A percentile compares a stretch with the other conserved stretches of the same genome.
phyloP scores from a whole-genome alignment of 2,888 invertebrate species.

The Drosophila anomelani region DNA sequence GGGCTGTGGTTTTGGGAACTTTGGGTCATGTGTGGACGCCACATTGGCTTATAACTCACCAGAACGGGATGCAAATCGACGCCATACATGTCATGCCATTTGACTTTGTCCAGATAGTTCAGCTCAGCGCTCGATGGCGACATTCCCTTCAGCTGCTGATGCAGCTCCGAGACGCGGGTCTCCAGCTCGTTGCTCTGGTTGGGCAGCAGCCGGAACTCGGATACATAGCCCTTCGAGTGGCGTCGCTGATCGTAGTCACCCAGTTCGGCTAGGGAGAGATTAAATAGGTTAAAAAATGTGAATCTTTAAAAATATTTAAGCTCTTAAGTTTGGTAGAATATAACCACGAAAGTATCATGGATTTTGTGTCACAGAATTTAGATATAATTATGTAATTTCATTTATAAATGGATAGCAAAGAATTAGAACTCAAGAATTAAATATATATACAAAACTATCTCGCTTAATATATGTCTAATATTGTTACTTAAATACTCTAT shows the following conservation, averaged over 20 bases:
- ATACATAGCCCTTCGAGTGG: constrained; percentile 95
- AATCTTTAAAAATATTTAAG: background rate
- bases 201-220: constrained; percentile 96
- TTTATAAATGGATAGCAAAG: background rate
- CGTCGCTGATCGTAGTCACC: constrained; percentile 96
- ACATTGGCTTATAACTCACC: constrained; percentile 87
- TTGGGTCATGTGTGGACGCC: background rate
- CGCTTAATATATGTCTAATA: too few species aligned
- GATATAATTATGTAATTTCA: background rate
- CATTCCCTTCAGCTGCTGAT: constrained; percentile 91
- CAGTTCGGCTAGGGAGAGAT: constrained; percentile 90
- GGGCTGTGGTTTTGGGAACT: constrained; percentile 26
- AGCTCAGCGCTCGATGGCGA: constrained; percentile 95
- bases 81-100: constrained; percentile 99
- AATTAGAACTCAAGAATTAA: too few species aligned
- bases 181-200: constrained; percentile 97
- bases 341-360: background rate
- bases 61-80: constrained; percentile 98
- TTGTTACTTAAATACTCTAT: too few species aligned
- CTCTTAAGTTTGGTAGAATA: rapidly evolving
- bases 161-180: constrained; percentile 93
- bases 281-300: background rate
- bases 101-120: constrained; percentile 98
- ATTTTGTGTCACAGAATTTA: background rate
- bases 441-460: too few species aligned